Percentiles rank a stretch among this genome's conserved stretches.
Evolutionary conservation across 2,888 invertebrate genomes (phyloP).

Genomic region (Drosophila kuntzei): DNA sequence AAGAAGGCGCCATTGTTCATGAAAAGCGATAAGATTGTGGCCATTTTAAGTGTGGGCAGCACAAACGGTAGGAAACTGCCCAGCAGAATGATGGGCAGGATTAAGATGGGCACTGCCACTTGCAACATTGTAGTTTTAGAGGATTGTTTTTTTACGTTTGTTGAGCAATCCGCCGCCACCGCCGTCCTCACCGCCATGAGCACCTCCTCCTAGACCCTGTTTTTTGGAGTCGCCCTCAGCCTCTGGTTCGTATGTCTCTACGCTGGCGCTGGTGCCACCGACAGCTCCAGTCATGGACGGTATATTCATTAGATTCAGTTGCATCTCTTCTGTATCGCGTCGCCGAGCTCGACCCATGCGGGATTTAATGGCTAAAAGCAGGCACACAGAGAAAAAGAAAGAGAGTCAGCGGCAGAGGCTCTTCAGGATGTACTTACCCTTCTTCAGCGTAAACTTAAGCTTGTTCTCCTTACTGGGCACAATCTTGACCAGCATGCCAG

Average conservation of each 20-base stretch:
- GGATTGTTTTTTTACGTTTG: conserved; percentile 69
- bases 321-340: conserved; percentile 66
- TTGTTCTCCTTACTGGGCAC: conserved; percentile 87
- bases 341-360: conserved; percentile 68
- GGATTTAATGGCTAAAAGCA: conserved; percentile 49
- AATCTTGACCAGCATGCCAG: conserved; percentile 86
- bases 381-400: not conserved
- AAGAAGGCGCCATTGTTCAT: conserved; percentile 89
- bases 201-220: conserved; percentile 43
- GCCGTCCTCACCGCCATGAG: conserved; percentile 22
- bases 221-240: conserved; percentile 73
- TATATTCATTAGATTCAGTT: conserved; percentile 59
- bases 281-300: conserved; percentile 56
- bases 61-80: conserved; percentile 89
- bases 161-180: conserved; percentile 35
- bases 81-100: conserved; percentile 88
- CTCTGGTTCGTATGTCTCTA: conserved; percentile 69
- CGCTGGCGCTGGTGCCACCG: conserved; percentile 58
- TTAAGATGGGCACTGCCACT: conserved; percentile 87
- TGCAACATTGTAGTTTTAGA: conserved; percentile 83
- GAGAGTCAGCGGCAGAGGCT: conserved; percentile 5
- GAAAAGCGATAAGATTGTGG: conserved; percentile 87
- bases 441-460: conserved; percentile 86
- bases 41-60: conserved; percentile 89
- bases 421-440: conserved; percentile 61